A percentile compares a stretch with the other conserved stretches of the same genome.
These are phyloP conservation scores for Platichthys flesus DNA, from an alignment of 2,113 vertebrate species.

Conservation along the genomic window DNA sequence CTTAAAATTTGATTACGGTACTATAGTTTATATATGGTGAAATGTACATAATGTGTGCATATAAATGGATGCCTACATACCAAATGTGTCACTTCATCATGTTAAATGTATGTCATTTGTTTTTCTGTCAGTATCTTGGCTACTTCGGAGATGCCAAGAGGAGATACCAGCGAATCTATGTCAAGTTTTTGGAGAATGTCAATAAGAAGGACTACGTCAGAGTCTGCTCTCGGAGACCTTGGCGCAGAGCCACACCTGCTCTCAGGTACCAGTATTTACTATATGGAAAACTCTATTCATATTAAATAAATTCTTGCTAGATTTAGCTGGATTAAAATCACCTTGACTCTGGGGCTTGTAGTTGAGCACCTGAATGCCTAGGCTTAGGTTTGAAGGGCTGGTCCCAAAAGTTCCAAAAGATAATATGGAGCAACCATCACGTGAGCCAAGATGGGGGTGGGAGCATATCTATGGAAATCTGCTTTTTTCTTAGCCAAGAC, in stretches of 20 bases:
- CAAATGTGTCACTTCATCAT: neutral
- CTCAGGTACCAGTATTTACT: conserved; percentile 81
- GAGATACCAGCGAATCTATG: conserved; percentile 92
- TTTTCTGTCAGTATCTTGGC: conserved; percentile 86
- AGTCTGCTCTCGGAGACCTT: conserved; percentile 90
- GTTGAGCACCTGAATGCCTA: neutral
- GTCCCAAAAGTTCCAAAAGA: too few relatives aligned
- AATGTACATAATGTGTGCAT: neutral
- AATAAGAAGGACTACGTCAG: conserved; percentile 95
- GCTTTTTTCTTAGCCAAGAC: too few relatives aligned
- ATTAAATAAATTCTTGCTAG: neutral
- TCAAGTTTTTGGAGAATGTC: conserved; percentile 94
- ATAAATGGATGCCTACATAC: neutral
- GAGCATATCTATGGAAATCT: too few relatives aligned
- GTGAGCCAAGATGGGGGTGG: too few relatives aligned
- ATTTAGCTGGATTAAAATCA: neutral
- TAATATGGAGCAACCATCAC: too few relatives aligned
- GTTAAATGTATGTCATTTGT: neutral
- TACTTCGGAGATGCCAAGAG: conserved; percentile 93
- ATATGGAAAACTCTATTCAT: neutral
- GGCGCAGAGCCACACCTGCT: conserved; percentile 87
- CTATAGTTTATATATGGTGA: neutral
- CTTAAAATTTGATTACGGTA: neutral
- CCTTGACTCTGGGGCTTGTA: neutral
- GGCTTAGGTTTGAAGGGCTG: too few relatives aligned